phyloP scores from a whole-genome alignment of 2,888 invertebrate genomes.

The Caenorhabditis japonica region DNA sequence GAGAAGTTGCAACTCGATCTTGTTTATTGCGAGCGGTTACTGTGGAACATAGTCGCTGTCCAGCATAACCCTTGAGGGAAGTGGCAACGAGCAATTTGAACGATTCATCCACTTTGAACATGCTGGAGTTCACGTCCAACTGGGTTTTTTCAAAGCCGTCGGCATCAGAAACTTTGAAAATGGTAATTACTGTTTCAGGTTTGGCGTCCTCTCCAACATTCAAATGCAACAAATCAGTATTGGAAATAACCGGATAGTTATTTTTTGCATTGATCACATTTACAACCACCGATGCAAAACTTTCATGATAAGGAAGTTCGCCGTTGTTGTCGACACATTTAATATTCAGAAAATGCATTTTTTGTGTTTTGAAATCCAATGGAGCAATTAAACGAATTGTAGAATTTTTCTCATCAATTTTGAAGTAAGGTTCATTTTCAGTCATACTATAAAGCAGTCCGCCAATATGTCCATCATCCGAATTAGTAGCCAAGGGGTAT shows the following conservation, averaged over 20 bases:
- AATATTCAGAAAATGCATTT: conserved; percentile 54
- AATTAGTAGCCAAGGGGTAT: conserved; percentile 61
- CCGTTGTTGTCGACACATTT: conserved; percentile 53
- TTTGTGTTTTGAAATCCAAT: conserved; percentile 58
- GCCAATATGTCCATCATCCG: conserved; percentile 43
- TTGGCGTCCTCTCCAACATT: conserved; percentile 51
- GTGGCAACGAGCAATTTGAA: conserved; percentile 35
- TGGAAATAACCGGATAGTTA: conserved; percentile 50
- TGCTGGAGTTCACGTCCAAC: conserved; percentile 43
- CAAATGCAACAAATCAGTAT: conserved; percentile 54
- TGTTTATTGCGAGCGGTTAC: conserved; percentile 11
- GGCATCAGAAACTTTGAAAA: conserved; percentile 42
- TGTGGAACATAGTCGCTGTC: conserved; percentile 53
- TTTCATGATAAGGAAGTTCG: conserved; percentile 48
- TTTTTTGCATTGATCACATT: conserved; percentile 53
- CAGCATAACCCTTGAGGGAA: conserved; percentile 54
- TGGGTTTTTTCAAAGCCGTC: conserved; percentile 33
- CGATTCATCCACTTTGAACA: conserved; percentile 55
- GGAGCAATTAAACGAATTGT: conserved; percentile 41
- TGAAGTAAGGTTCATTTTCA: conserved; percentile 54
- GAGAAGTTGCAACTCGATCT: conserved; percentile 6
- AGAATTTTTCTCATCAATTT: conserved; percentile 51
- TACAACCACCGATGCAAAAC: conserved; percentile 58
- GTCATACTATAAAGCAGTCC: conserved; percentile 52
- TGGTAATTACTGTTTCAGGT: conserved; percentile 38